Conservation (phyloP, 2,113 vertebrate species). For the Gopherus evgoodei region DNA sequence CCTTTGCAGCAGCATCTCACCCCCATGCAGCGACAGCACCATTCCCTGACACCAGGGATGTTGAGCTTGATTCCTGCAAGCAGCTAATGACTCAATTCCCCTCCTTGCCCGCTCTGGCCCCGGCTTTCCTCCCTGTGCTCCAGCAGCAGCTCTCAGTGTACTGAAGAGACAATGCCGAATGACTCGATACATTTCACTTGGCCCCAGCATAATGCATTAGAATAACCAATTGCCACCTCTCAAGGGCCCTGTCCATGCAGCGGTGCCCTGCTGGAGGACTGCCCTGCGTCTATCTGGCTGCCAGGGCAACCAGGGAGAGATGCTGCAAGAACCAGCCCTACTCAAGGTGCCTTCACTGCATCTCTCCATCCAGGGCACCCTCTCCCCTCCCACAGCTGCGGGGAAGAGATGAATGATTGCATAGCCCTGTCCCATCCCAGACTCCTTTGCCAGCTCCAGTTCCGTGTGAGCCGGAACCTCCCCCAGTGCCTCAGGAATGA, state of each 20-base stretch:
- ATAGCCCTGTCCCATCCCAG: fast-evolving
- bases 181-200: not conserved
- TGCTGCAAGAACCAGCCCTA: not conserved
- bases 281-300: not conserved
- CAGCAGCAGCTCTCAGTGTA: slow-evolving; percentile 1
- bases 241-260: not conserved
- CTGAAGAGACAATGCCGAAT: slow-evolving; percentile 51
- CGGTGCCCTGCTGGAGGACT: not conserved
- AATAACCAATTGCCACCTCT: not conserved
- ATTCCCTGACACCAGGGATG: slow-evolving; percentile 20
- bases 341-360: not conserved
- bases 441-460: not conserved
- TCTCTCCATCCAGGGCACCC: not conserved
- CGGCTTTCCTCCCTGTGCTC: slow-evolving; percentile 14
- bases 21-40: not conserved
- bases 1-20: not conserved
- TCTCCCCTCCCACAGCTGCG: not conserved
- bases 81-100: slow-evolving; percentile 45
- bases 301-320: not conserved
- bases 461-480: not conserved
- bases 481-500: slow-evolving; percentile 19
- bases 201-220: not conserved
- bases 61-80: slow-evolving; percentile 27
- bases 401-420: not conserved
- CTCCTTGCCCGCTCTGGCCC: slow-evolving; percentile 9